These are phyloP conservation scores for Nephrotoma guestfalica DNA, from an alignment of 2,888 invertebrate genomes.

Conservation along the genomic window DNA sequence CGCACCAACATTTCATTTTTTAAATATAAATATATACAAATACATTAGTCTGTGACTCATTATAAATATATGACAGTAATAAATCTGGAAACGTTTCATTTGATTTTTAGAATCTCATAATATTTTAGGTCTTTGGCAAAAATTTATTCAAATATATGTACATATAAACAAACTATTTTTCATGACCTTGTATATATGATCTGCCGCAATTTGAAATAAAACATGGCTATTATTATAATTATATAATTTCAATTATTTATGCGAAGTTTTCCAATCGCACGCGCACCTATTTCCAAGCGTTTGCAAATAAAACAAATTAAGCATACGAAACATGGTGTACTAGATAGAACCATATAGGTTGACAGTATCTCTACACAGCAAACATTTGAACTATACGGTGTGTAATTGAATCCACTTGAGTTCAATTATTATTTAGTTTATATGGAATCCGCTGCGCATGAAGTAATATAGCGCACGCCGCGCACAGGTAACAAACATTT, in stretches of 20 bases:
- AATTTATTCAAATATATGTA: neutral
- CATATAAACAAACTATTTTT: neutral
- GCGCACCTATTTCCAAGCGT: neutral
- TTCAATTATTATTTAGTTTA: neutral
- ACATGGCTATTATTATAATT: neutral
- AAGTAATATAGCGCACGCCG: neutral
- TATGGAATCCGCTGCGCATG: neutral
- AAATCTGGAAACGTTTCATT: neutral
- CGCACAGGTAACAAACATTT: neutral
- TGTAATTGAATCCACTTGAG: neutral
- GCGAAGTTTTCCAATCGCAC: neutral
- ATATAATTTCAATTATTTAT: neutral
- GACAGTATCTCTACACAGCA: neutral
- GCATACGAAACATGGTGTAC: neutral
- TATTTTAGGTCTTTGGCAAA: neutral
- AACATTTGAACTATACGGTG: neutral
- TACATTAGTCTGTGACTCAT: neutral
- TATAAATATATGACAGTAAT: neutral
- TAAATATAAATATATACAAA: neutral
- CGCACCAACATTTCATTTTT: neutral
- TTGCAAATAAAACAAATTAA: neutral
- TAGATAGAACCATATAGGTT: neutral
- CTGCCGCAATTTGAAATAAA: neutral
- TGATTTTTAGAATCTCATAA: neutral
- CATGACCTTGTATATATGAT: neutral